phyloP scores from a whole-genome alignment of 37 sponge, comb jelly and placozoan species.

The Halichondria panicea region DNA sequence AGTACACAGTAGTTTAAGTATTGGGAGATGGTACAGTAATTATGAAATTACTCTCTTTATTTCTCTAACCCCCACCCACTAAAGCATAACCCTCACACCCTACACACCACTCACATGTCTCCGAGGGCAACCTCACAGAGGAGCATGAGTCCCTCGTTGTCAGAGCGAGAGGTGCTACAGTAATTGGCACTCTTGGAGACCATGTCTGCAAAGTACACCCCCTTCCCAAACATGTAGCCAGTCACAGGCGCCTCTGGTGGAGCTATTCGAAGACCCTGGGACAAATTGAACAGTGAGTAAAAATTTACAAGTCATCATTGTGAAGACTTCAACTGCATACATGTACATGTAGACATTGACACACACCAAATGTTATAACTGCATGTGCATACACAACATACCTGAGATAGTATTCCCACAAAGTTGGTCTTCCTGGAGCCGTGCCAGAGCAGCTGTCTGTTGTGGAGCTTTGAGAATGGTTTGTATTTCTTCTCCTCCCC shows the following conservation, averaged over 20 bases:
- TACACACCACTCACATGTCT: conserved; percentile 79
- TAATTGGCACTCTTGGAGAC: conserved; percentile 94
- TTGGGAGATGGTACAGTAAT: too few species aligned
- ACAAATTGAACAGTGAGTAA: not conserved
- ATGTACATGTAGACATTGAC: too few species aligned
- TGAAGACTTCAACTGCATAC: too few species aligned
- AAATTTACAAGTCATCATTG: too few species aligned
- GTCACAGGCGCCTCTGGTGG: conserved; percentile 99
- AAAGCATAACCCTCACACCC: not conserved
- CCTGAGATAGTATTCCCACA: conserved; percentile 95
- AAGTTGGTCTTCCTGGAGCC: conserved; percentile 94
- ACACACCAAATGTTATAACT: too few species aligned
- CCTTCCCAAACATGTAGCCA: conserved; percentile 99
- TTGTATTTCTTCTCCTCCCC: conserved; percentile 86
- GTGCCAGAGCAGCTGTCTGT: conserved; percentile 96
- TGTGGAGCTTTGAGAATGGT: conserved; percentile 80
- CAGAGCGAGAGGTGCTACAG: conserved; percentile 64
- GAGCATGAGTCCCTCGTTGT: conserved; percentile 82
- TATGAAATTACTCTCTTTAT: too few species aligned
- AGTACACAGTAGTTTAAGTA: too few species aligned
- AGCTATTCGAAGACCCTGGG: conserved; percentile 90
- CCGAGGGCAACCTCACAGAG: conserved; percentile 99
- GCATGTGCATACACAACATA: not conserved
- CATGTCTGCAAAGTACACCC: conserved; percentile 98
- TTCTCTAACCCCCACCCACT: not conserved